These are phyloP conservation scores for Dipus sagitta DNA, from an alignment of 2,797 vertebrate species.

Conservation along the genomic window DNA sequence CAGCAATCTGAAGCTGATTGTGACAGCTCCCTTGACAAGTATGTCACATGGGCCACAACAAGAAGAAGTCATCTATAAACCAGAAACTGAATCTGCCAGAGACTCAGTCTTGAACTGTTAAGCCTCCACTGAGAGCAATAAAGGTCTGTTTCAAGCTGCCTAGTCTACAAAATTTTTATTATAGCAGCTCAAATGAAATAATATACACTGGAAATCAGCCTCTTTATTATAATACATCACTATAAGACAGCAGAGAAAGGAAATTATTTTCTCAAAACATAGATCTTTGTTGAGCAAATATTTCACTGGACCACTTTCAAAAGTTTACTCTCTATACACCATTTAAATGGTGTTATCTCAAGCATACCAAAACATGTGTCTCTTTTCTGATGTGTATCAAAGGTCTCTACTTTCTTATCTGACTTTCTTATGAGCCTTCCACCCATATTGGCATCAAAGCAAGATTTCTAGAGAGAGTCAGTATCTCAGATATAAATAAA, in stretches of 20 bases:
- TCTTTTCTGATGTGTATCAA: background rate
- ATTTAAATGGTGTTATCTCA: background rate
- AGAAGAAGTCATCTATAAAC: background rate
- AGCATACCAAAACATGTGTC: background rate
- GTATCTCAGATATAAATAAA: background rate
- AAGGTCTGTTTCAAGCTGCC: background rate
- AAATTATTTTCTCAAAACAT: conserved; percentile 37
- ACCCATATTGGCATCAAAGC: background rate
- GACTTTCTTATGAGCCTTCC: background rate
- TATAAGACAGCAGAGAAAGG: background rate
- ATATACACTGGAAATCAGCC: background rate
- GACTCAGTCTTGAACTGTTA: background rate
- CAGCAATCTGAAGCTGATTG: no score
- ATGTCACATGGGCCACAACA: background rate
- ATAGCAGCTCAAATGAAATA: background rate
- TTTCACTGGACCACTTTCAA: background rate
- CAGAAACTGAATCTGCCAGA: background rate
- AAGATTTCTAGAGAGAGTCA: conserved; percentile 31
- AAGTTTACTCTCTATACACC: background rate
- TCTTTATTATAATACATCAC: background rate
- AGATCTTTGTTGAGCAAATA: background rate
- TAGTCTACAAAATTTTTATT: background rate
- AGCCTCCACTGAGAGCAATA: background rate
- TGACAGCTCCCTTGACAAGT: background rate
- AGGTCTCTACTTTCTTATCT: background rate